Evolutionary conservation across 2,797 vertebrate species (phyloP).

Genomic region (Phrynocephalus vlangalii): DNA sequence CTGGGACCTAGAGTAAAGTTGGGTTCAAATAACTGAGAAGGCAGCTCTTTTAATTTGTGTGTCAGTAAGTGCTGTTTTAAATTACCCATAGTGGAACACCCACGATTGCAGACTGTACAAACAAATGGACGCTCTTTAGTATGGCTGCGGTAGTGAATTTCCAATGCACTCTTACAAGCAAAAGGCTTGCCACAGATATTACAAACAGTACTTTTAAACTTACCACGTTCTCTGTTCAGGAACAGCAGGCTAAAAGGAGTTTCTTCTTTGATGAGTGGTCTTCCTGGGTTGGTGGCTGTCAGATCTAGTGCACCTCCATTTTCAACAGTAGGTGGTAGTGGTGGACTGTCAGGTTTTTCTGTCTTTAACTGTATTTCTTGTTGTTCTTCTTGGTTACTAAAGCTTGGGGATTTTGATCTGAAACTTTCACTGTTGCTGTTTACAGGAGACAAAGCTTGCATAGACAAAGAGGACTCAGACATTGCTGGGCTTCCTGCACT

Average conservation of each 20-base stretch:
- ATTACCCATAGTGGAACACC: conserved; percentile 86
- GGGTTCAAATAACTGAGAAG: conserved; percentile 84
- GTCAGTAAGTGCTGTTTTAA: conserved; percentile 87
- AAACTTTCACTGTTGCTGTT: conserved; percentile 92
- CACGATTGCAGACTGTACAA: conserved; percentile 84
- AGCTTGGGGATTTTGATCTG: conserved; percentile 89
- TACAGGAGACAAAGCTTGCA: conserved; percentile 91
- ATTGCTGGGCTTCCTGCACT: conserved; percentile 94
- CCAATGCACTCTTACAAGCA: conserved; percentile 86
- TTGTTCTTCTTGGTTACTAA: conserved; percentile 85
- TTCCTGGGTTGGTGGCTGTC: conserved; percentile 89
- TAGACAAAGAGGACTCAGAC: conserved; percentile 94
- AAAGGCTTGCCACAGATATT: conserved; percentile 86
- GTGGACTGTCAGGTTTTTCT: conserved; percentile 93
- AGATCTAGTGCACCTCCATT: conserved; percentile 94
- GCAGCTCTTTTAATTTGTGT: conserved; percentile 82
- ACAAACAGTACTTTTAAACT: conserved; percentile 84
- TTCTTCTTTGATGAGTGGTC: conserved; percentile 94
- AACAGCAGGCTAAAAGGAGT: conserved; percentile 97
- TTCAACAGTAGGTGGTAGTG: conserved; percentile 85
- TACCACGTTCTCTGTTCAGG: conserved; percentile 96
- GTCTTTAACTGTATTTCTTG: conserved; percentile 92
- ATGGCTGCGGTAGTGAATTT: conserved; percentile 87
- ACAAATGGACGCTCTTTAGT: conserved; percentile 86
- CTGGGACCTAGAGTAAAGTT: conserved; percentile 86